Percentiles rank a stretch among this genome's conserved stretches.
Conservation (phyloP, 2,113 vertebrate genomes). For the Rousettus leschenaultii region DNA sequence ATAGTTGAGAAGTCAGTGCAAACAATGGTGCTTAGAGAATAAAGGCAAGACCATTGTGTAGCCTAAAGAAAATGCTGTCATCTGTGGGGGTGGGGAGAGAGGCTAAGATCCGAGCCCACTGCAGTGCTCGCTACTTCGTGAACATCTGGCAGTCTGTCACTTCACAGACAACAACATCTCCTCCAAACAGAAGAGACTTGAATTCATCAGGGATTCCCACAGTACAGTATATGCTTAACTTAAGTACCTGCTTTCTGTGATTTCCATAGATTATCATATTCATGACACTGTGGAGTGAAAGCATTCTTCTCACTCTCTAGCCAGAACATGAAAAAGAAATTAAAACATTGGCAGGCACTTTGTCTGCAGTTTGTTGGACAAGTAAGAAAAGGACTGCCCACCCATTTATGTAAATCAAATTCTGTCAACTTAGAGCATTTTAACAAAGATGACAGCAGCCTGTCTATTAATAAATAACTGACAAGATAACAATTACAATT, state of each 20-base stretch:
- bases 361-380: constrained; percentile 88
- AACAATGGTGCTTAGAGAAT: constrained; percentile 67
- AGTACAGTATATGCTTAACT: constrained; percentile 87
- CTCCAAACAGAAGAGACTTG: constrained; percentile 85
- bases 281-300: constrained; percentile 87
- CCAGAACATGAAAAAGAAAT: constrained; percentile 86
- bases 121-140: constrained; percentile 77
- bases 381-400: constrained; percentile 81
- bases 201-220: constrained; percentile 86
- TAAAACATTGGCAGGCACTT: constrained; percentile 88
- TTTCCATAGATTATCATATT: constrained; percentile 95
- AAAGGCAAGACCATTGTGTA: constrained; percentile 73
- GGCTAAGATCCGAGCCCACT: constrained; percentile 78
- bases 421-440: constrained; percentile 80
- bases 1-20: constrained; percentile 67
- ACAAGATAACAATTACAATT: constrained; percentile 72
- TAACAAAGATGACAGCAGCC: constrained; percentile 79
- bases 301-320: constrained; percentile 84
- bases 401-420: constrained; percentile 85
- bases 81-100: constrained; percentile 63
- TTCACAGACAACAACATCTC: constrained; percentile 85
- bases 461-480: constrained; percentile 79
- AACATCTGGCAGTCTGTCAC: constrained; percentile 88
- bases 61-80: constrained; percentile 71
- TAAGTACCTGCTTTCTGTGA: constrained; percentile 88